Evolutionary conservation across 2,113 vertebrate species (phyloP), one percentile per base, ranked within the genome.

Genomic region (Ammodytes marinus): DNA sequence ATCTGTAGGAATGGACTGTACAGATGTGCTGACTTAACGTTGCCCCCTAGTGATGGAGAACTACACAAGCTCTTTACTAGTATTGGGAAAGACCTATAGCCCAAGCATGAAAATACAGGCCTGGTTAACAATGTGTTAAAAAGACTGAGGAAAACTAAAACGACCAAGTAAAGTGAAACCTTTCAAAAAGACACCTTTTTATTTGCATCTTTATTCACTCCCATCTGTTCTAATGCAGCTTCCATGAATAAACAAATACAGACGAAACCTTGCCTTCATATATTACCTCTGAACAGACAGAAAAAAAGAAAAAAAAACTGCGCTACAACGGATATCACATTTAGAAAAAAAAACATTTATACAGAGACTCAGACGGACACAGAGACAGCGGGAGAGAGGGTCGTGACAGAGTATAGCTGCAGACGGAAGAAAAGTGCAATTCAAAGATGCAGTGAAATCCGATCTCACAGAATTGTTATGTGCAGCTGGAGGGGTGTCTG

Each of bases 161-260:
- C 37, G 27, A 27, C 2, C 3, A 69, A 45, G 39, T 50, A 6
- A 14, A 39, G 0, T 46, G 50, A 54, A 40, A 10, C 19, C n/a
- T 55, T 70, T 47, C 1, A 43, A 17, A 68, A 59, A 55, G 39
- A 58, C 27, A 53, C 37, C 15, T 27, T 57, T 46, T 42, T 69
- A 8, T 83, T 80, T 80, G 66, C 7, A 79, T 85, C 71, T 94
- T 95, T 94, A 92, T 92, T 93, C 46, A 61, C 50, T 46, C 47
- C 74, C 77, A 27, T 83, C 81, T 79, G 79, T 77, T 87, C 83
- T 73, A 82, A 73, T 78, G 71, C 74, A 72, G 85, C 68, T 81
- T 92, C 85, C 66, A 45, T 49, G 53, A 77, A 68, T 81, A 47
- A 82, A 82, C 75, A 65, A 77, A 84, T 42, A 83, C 80, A 90